Evolutionary conservation across 2,113 vertebrate species (phyloP).

Genomic region (Lamprotornis superbus): DNA sequence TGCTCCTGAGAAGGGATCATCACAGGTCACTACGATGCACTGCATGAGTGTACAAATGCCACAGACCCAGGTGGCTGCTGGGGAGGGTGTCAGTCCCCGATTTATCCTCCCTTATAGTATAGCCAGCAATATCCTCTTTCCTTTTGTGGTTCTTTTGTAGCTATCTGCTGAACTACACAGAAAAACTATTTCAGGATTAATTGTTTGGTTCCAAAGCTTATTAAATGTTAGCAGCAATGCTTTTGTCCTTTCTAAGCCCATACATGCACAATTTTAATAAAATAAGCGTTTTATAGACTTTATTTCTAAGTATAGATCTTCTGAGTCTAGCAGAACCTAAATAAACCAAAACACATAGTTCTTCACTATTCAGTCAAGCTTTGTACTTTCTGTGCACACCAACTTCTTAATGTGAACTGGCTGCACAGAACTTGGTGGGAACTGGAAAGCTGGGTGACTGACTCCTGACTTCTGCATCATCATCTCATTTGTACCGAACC

Average conservation of each 20-base stretch:
- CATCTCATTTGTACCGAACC: neutral
- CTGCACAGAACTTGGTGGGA: neutral
- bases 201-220: neutral
- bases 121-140: neutral
- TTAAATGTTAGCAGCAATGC: neutral
- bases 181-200: neutral
- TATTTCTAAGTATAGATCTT: neutral
- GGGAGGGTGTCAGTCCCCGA: too few relatives aligned
- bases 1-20: neutral
- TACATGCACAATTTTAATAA: neutral
- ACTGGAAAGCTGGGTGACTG: neutral
- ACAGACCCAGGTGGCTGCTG: neutral
- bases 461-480: neutral
- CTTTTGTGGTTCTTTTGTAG: neutral
- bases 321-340: neutral
- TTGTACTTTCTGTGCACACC: neutral
- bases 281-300: neutral
- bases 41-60: fast-evolving
- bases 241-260: neutral
- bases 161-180: neutral
- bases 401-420: neutral
- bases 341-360: neutral
- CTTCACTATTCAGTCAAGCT: neutral
- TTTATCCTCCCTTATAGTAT: neutral
- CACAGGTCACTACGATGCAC: neutral